These are phyloP conservation scores for Adelges cooleyi DNA, from an alignment of 1,140 invertebrate species.

Conservation along the genomic window DNA sequence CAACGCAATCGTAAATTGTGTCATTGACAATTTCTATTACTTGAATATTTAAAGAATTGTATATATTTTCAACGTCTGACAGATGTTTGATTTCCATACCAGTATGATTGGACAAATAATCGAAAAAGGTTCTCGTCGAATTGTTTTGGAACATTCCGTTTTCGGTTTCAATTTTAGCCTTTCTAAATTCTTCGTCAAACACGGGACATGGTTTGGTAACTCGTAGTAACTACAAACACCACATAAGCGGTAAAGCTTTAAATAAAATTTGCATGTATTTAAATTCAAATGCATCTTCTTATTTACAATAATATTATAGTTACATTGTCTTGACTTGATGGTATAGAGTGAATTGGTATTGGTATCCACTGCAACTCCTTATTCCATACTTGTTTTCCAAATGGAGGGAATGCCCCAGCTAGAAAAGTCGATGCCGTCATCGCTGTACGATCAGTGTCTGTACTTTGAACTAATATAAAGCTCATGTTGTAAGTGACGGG, in stretches of 20 bases:
- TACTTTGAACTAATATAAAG: conserved; percentile 61
- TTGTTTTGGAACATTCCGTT: conserved; percentile 18
- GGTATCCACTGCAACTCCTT: conserved; percentile 67
- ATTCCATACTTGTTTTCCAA: conserved; percentile 52
- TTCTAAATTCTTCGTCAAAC: conserved; percentile 1
- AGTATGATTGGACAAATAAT: conserved; percentile 9
- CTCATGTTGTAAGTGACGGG: conserved; percentile 42
- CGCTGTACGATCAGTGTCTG: conserved; percentile 75
- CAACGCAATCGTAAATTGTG: too few relatives aligned
- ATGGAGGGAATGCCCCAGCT: conserved; percentile 62
- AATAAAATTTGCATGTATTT: too few relatives aligned
- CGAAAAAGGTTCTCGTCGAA: conserved; percentile 17
- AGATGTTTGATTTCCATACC: conserved; percentile 27
- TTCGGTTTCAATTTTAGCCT: conserved; percentile 7
- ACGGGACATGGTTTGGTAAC: conserved; percentile 2
- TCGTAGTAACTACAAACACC: conserved; percentile 12
- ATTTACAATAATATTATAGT: too few relatives aligned
- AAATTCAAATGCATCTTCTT: too few relatives aligned
- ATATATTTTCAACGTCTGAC: conserved; percentile 21
- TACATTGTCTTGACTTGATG: conserved; percentile 50
- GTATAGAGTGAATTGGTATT: conserved; percentile 71
- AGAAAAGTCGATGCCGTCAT: conserved; percentile 79
- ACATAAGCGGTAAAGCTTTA: too few relatives aligned
- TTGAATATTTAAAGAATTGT: conserved; percentile 27
- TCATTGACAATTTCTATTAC: too few relatives aligned